Conservation (phyloP, 2,797 vertebrate species). For the Paramormyrops hopkinsi region DNA sequence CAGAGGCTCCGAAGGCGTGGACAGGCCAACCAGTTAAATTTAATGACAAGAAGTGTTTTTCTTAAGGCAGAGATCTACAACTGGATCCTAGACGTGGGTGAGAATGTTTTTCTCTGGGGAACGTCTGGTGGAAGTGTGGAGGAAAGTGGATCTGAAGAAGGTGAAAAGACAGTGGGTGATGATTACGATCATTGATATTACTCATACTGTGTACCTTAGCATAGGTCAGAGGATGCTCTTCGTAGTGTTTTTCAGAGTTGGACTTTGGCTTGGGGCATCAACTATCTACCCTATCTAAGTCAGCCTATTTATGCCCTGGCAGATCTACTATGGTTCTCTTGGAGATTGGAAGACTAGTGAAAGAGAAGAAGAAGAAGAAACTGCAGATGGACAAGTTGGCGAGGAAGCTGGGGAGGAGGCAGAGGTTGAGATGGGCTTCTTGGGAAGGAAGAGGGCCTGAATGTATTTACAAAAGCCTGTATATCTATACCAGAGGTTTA, state of each 20-base stretch:
- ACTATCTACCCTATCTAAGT: background rate
- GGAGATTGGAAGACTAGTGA: background rate
- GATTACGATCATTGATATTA: background rate
- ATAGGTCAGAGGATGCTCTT: background rate
- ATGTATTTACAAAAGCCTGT: background rate
- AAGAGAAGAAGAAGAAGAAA: background rate
- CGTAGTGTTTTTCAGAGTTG: background rate
- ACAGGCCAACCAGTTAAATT: background rate
- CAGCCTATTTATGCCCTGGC: background rate
- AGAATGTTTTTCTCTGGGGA: background rate
- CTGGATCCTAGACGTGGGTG: background rate
- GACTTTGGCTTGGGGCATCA: background rate
- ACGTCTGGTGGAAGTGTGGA: background rate
- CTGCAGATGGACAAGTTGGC: background rate
- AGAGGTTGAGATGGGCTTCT: background rate
- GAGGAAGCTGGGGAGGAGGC: background rate
- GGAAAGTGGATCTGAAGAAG: background rate
- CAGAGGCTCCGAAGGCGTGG: background rate
- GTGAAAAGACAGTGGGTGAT: background rate
- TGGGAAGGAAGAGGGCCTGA: background rate
- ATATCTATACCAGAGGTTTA: background rate
- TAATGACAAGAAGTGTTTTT: background rate
- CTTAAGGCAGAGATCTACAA: background rate
- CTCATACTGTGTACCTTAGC: background rate
- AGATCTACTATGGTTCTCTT: background rate